Conservation (phyloP, 2,888 invertebrate species). For the Nephrocerus scutellatus region DNA sequence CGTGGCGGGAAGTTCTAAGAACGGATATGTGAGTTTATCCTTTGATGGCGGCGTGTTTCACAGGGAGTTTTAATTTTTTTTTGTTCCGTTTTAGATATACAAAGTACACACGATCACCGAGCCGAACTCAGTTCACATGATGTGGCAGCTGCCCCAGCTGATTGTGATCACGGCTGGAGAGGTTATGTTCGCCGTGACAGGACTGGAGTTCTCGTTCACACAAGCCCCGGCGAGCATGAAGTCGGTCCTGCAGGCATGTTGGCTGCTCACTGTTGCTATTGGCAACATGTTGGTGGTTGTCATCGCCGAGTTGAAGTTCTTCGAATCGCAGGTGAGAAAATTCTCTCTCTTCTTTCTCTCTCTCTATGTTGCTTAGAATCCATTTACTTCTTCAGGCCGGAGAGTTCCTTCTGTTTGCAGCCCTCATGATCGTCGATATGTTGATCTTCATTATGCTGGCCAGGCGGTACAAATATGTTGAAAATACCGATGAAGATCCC, state of each 20-base stretch:
- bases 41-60: too few relatives aligned
- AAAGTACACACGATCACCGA: constrained; percentile 47
- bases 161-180: constrained; percentile 87
- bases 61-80: not conserved
- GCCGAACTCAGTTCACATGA: constrained; percentile 69
- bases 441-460: constrained; percentile 74
- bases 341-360: not conserved
- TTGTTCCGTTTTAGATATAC: constrained; percentile 22
- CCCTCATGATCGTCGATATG: constrained; percentile 77
- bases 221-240: constrained; percentile 92
- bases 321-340: constrained; percentile 33
- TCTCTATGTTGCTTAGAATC: not conserved
- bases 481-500: constrained; percentile 21
- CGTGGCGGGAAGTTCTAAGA: constrained; percentile 45
- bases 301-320: constrained; percentile 39
- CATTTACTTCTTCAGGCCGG: constrained; percentile 57
- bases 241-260: constrained; percentile 84
- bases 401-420: constrained; percentile 83
- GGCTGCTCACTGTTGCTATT: constrained; percentile 86
- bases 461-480: constrained; percentile 66
- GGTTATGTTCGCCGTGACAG: constrained; percentile 93
- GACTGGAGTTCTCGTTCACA: constrained; percentile 91
- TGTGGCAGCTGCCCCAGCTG: constrained; percentile 82
- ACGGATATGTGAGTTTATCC: constrained; percentile 45
- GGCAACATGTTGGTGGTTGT: constrained; percentile 91